Evolutionary conservation across 2,797 vertebrate genomes (phyloP).

Genomic region (Hippoglossus hippoglossus): DNA sequence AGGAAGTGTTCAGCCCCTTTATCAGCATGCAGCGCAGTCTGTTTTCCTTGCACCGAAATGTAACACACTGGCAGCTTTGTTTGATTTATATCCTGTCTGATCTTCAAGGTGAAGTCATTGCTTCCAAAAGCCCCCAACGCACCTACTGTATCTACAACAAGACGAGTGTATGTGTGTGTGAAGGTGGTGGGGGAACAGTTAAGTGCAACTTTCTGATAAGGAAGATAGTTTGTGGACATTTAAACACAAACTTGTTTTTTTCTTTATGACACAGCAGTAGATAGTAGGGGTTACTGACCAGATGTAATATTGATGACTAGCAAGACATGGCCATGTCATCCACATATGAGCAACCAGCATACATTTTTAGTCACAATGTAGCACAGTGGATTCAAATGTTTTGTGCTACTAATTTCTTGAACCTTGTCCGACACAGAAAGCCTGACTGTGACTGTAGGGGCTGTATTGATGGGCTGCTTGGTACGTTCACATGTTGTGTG

Average conservation of each 20-base stretch:
- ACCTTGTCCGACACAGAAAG: not conserved
- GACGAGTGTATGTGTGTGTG: conserved; percentile 1
- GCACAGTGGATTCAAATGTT: not conserved
- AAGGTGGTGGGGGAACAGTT: not conserved
- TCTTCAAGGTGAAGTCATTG: conserved; percentile 53
- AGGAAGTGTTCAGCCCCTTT: conserved; percentile 28
- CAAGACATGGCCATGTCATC: not conserved
- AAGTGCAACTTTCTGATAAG: conserved; percentile 7
- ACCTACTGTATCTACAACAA: conserved; percentile 1
- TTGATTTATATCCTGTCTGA: conserved; percentile 58
- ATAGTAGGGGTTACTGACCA: not conserved
- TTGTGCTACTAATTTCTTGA: not conserved
- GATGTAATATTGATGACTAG: conserved; percentile 3
- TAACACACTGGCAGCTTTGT: conserved; percentile 37
- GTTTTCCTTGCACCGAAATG: conserved; percentile 40
- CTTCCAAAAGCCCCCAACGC: conserved; percentile 21
- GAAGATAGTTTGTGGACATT: conserved; percentile 7
- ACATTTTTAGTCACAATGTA: not conserved
- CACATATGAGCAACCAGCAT: not conserved
- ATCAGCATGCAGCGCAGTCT: conserved; percentile 52
- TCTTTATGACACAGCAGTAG: no score
- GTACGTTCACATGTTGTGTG: not conserved
- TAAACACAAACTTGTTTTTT: not conserved
- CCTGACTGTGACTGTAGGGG: not conserved
- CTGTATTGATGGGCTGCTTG: not conserved